Evolutionary conservation across 2,113 vertebrate genomes (phyloP).

Genomic region (Amphiprion percula): DNA sequence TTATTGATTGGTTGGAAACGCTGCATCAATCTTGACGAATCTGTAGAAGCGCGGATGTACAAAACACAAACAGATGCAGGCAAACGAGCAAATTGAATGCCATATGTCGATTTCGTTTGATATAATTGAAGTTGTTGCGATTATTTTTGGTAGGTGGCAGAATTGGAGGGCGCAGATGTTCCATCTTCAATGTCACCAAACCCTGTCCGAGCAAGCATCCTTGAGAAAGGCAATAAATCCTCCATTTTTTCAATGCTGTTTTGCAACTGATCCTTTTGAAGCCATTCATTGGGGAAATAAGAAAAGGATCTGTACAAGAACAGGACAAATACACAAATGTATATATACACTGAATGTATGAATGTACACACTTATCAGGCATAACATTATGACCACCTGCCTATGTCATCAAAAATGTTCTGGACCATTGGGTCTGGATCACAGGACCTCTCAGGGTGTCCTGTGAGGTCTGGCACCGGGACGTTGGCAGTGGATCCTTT

Average conservation of each 20-base stretch:
- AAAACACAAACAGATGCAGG: conserved; percentile 49
- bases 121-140: conserved; percentile 23
- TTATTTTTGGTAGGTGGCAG: conserved; percentile 16
- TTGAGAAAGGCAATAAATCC: not conserved
- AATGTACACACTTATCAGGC: no score
- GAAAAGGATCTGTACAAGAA: not conserved
- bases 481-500: no score
- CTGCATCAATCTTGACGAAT: conserved; percentile 30
- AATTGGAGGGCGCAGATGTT: not conserved
- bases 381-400: no score
- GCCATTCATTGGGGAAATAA: not conserved
- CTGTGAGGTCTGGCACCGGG: no score
- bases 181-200: not conserved
- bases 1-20: conserved; percentile 53
- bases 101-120: conserved; percentile 42
- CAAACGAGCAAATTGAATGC: conserved; percentile 22
- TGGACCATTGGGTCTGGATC: no score
- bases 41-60: conserved; percentile 23
- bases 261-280: not conserved
- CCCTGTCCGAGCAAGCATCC: not conserved
- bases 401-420: no score
- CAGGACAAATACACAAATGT: not conserved
- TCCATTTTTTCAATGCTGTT: not conserved
- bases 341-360: no score
- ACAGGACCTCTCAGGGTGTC: no score